Conservation (phyloP, 2,113 vertebrate genomes). For the Mustela lutreola region DNA sequence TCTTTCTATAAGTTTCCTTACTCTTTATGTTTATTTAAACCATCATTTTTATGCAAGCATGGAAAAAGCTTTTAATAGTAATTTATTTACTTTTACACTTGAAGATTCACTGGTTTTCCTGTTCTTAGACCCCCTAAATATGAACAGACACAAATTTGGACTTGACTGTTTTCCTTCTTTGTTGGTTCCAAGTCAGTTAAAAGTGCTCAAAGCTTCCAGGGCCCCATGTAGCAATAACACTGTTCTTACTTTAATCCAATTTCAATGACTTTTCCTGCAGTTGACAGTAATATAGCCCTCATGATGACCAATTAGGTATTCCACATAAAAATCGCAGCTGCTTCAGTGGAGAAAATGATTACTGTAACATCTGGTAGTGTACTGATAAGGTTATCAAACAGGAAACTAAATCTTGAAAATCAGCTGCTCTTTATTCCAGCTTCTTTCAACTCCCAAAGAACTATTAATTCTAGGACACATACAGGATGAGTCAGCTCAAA, state of each 20-base stretch:
- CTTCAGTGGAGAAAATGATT: conserved; percentile 72
- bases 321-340: conserved; percentile 74
- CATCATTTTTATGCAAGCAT: conserved; percentile 57
- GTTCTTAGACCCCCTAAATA: conserved; percentile 2
- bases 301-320: conserved; percentile 79
- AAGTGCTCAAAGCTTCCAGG: conserved; percentile 61
- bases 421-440: conserved; percentile 40
- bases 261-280: conserved; percentile 60
- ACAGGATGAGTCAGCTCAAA: conserved; percentile 65
- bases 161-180: conserved; percentile 57
- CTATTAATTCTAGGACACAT: conserved; percentile 39
- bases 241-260: conserved; percentile 65
- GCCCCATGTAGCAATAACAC: conserved; percentile 59
- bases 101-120: conserved; percentile 39
- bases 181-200: conserved; percentile 77
- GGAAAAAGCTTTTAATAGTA: conserved; percentile 20
- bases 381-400: conserved; percentile 79
- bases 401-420: conserved; percentile 74
- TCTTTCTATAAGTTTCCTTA: conserved; percentile 62
- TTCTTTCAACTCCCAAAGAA: conserved; percentile 44
- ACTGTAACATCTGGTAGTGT: conserved; percentile 56
- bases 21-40: conserved; percentile 72
- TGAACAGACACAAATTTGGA: conserved; percentile 63
- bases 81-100: conserved; percentile 69
- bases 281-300: conserved; percentile 77